These are phyloP conservation scores for Geotrypetes seraphini DNA, from an alignment of 2,797 vertebrate genomes.

Conservation along the genomic window DNA sequence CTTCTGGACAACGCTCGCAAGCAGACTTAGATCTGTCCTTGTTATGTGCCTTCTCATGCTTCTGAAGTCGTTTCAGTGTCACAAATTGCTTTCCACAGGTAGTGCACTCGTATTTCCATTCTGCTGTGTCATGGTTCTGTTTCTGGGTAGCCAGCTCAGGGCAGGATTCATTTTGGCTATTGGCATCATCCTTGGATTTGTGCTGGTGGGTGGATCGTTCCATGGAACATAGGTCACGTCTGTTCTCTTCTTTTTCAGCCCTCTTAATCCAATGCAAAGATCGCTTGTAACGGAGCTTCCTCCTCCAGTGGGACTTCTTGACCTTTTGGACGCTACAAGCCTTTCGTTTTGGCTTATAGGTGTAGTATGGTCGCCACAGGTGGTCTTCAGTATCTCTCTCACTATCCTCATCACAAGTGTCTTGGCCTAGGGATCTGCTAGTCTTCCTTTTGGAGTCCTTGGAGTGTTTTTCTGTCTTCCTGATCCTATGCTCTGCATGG, in stretches of 20 bases:
- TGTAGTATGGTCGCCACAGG: slow-evolving; percentile 84
- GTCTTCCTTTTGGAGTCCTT: not conserved
- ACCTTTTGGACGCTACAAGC: slow-evolving; percentile 49
- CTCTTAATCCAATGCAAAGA: slow-evolving; percentile 60
- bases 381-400: slow-evolving; percentile 73
- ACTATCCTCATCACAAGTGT: slow-evolving; percentile 65
- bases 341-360: slow-evolving; percentile 82
- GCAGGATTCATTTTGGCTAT: not conserved
- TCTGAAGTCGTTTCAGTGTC: slow-evolving; percentile 68
- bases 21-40: slow-evolving; percentile 53
- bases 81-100: slow-evolving; percentile 76
- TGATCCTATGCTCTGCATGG: slow-evolving; percentile 1
- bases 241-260: slow-evolving; percentile 9
- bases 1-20: no score
- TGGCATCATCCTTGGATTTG: not conserved
- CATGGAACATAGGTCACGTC: slow-evolving; percentile 20
- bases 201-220: accelerated
- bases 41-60: slow-evolving; percentile 73
- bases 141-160: slow-evolving; percentile 52
- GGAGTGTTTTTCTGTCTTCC: accelerated
- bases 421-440: slow-evolving; percentile 18
- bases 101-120: slow-evolving; percentile 56
- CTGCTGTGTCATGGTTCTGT: not conserved
- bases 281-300: slow-evolving; percentile 63
- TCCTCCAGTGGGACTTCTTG: slow-evolving; percentile 61